Evolutionary conservation across 2,113 vertebrate species (phyloP).

Genomic region (Eurypyga helias): DNA sequence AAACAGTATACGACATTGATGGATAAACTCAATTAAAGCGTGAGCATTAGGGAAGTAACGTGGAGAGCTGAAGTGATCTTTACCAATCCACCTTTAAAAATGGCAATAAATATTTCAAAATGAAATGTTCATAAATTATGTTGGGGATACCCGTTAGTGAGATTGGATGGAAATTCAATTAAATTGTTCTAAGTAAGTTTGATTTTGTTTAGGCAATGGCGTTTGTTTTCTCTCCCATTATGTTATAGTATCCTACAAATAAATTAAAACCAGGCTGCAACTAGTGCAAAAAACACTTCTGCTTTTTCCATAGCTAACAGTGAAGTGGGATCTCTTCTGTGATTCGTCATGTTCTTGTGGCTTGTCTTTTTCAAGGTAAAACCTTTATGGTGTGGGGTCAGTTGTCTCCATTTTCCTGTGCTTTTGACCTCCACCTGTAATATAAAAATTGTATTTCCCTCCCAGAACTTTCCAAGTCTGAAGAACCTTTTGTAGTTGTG

Average conservation of each 20-base stretch:
- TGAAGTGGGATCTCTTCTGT: background rate
- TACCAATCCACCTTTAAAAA: conserved; percentile 72
- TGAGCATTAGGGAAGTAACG: conserved; percentile 69
- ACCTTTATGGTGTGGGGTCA: accelerated
- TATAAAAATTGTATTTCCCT: background rate
- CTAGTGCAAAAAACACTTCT: background rate
- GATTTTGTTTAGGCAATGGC: background rate
- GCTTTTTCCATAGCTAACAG: background rate
- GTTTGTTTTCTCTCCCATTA: conserved; percentile 33
- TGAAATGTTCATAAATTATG: conserved; percentile 69
- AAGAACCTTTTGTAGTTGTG: background rate
- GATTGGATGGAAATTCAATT: conserved; percentile 53
- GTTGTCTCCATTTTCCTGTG: background rate
- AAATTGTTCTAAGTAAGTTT: conserved; percentile 58
- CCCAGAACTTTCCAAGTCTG: background rate
- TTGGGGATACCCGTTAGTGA: conserved; percentile 29
- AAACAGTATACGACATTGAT: conserved; percentile 73
- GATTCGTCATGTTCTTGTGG: background rate
- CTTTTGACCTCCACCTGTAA: background rate
- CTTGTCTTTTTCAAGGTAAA: background rate
- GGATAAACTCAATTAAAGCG: conserved; percentile 78
- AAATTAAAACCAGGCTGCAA: background rate
- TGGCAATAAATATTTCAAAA: conserved; percentile 72
- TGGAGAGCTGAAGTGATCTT: conserved; percentile 66
- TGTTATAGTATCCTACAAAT: background rate